Evolutionary conservation across 2,888 invertebrate genomes (phyloP).

Genomic region (Sepioteuthis lessoniana): DNA sequence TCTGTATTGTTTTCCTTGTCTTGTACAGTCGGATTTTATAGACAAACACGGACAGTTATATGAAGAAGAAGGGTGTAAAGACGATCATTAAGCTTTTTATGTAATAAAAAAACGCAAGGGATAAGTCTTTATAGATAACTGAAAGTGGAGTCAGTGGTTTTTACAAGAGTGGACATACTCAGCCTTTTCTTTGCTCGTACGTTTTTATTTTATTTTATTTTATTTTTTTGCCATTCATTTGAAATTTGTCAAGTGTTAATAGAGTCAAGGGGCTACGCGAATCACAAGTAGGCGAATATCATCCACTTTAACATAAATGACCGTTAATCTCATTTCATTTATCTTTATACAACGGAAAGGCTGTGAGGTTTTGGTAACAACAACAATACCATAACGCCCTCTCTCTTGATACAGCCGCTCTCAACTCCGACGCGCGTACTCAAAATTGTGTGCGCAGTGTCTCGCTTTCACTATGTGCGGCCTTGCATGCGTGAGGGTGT

Average conservation of each 20-base stretch:
- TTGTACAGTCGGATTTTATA: too few relatives aligned
- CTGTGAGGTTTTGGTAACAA: not conserved
- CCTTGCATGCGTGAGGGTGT: not conserved
- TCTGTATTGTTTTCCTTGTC: too few relatives aligned
- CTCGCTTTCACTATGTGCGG: too few relatives aligned
- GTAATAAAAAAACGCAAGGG: not conserved
- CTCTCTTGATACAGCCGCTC: not conserved
- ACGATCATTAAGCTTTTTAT: not conserved
- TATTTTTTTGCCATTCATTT: not conserved
- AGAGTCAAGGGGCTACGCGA: not conserved
- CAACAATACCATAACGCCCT: not conserved
- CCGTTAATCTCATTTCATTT: not conserved
- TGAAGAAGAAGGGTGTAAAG: not conserved
- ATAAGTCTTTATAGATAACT: not conserved
- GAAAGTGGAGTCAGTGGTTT: not conserved
- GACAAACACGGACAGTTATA: not conserved
- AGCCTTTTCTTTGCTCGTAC: not conserved
- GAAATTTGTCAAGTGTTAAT: not conserved
- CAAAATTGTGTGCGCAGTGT: not conserved
- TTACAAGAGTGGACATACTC: not conserved
- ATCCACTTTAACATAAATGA: not conserved
- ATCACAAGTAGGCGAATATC: not conserved
- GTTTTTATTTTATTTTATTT: not conserved
- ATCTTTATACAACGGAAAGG: not conserved
- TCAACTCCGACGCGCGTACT: not conserved